These are phyloP conservation scores for Oryzias sinensis DNA, from an alignment of 2,797 vertebrate genomes.

Conservation along the genomic window DNA sequence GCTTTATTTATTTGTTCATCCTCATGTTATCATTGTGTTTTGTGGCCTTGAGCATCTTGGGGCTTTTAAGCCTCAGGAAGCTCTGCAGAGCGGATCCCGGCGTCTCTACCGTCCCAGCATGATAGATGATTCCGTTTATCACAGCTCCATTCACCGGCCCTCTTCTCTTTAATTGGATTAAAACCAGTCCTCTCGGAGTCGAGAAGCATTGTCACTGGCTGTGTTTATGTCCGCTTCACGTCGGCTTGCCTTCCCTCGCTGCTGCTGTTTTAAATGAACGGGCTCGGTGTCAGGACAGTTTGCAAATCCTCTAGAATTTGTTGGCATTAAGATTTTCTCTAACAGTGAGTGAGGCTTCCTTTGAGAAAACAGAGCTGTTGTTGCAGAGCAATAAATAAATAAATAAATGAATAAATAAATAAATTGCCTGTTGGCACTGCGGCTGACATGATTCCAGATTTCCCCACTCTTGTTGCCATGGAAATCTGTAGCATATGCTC, in stretches of 20 bases:
- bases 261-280: slow-evolving; percentile 38
- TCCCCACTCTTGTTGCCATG: slow-evolving; percentile 67
- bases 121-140: slow-evolving; percentile 63
- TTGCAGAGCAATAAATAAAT: slow-evolving; percentile 18
- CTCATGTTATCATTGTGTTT: background rate
- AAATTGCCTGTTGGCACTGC: slow-evolving; percentile 45
- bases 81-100: slow-evolving; percentile 35
- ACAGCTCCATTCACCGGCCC: slow-evolving; percentile 43
- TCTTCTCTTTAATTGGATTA: slow-evolving; percentile 71
- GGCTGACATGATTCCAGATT: slow-evolving; percentile 60
- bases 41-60: slow-evolving; percentile 18
- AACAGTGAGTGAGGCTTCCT: slow-evolving; percentile 35
- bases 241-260: slow-evolving; percentile 24
- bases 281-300: slow-evolving; percentile 41
- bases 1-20: slow-evolving; percentile 14
- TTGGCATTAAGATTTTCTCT: slow-evolving; percentile 40
- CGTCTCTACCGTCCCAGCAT: slow-evolving; percentile 44
- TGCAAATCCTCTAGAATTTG: slow-evolving; percentile 33
- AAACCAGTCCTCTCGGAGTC: slow-evolving; percentile 58
- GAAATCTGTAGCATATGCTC: slow-evolving; percentile 71
- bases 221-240: slow-evolving; percentile 62
- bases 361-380: slow-evolving; percentile 43
- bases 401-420: slow-evolving; percentile 17
- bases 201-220: slow-evolving; percentile 34
- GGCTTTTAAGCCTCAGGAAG: slow-evolving; percentile 22